Conservation (phyloP, 1,140 invertebrate genomes). For the Drosophila serrata region DNA sequence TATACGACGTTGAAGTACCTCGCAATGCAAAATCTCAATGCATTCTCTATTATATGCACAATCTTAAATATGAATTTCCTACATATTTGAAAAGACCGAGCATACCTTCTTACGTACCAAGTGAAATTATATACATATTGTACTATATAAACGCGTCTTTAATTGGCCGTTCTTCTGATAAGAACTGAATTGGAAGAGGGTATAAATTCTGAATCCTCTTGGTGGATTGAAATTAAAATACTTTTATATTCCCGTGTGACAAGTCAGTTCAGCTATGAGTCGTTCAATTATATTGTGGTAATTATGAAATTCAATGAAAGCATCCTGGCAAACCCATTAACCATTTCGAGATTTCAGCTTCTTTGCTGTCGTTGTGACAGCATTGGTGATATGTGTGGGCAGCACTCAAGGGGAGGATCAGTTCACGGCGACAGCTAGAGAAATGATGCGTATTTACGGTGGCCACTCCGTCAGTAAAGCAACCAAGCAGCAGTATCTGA, state of each 20-base stretch:
- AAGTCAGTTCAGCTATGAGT: background rate
- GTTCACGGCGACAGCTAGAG: background rate
- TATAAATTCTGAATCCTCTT: background rate
- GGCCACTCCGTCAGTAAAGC: background rate
- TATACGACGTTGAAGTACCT: background rate
- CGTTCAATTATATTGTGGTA: slow-evolving; percentile 7
- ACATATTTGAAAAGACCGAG: background rate
- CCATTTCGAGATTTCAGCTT: background rate
- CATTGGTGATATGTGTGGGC: background rate
- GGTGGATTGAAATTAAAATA: background rate
- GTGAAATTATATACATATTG: background rate
- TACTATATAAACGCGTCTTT: background rate
- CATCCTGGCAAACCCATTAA: background rate
- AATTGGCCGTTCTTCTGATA: background rate
- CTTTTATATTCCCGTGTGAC: background rate
- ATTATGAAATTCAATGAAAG: background rate
- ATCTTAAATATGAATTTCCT: background rate
- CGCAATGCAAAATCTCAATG: background rate
- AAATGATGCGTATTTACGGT: background rate
- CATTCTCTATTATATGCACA: background rate
- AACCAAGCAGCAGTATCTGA: background rate
- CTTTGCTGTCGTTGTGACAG: background rate
- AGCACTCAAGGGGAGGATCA: background rate
- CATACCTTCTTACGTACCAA: background rate
- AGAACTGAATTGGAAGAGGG: background rate